phyloP scores from a whole-genome alignment of 2,113 vertebrate genomes.

The Salvelinus namaycush region DNA sequence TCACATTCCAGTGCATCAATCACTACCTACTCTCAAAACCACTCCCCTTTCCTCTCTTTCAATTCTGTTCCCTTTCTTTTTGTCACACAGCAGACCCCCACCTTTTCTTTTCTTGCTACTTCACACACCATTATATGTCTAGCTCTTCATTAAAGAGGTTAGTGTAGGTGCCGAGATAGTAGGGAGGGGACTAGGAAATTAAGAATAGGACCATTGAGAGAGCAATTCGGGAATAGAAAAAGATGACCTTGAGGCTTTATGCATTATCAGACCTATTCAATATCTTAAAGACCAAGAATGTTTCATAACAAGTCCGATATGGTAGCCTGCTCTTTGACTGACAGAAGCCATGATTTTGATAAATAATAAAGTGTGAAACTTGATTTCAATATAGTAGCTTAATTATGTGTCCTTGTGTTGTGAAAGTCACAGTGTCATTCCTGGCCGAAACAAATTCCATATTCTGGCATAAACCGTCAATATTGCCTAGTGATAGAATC shows the following conservation, averaged over 20 bases:
- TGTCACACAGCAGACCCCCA: background rate
- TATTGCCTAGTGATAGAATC: constrained; percentile 47
- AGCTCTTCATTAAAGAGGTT: constrained; percentile 23
- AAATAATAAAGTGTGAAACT: constrained; percentile 42
- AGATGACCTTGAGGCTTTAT: no score
- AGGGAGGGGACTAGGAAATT: background rate
- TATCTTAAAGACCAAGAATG: no score
- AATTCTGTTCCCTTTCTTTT: background rate
- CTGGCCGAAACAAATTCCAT: constrained; percentile 22
- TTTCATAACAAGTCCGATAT: no score
- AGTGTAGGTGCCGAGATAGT: constrained; percentile 14
- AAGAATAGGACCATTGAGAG: constrained; percentile 7
- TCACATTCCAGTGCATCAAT: no score
- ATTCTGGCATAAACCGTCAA: constrained; percentile 54
- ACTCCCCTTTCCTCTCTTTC: constrained; percentile 11
- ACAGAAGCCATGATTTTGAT: constrained; percentile 52
- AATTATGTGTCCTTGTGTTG: background rate
- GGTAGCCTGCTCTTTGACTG: background rate
- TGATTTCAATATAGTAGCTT: background rate
- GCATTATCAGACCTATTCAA: no score
- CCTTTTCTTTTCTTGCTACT: no score
- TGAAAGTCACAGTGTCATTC: background rate
- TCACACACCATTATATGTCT: constrained; percentile 26
- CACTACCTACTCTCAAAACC: background rate
- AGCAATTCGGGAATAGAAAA: constrained; percentile 10